These are phyloP conservation scores for Pterobdella sp. DNA, from an alignment of 2,888 invertebrate genomes.

Conservation along the genomic window DNA sequence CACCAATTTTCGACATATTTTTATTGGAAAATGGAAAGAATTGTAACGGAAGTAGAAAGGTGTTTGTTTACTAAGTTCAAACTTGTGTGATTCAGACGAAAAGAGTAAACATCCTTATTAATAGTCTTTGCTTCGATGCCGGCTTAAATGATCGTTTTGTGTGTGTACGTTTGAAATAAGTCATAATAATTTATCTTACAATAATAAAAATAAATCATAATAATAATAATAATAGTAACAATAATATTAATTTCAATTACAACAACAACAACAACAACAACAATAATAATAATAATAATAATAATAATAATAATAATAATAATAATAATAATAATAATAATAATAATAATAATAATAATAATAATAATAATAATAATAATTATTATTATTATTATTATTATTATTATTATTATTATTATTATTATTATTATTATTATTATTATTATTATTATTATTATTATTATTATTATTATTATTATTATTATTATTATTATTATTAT, in stretches of 20 bases:
- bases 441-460: background rate
- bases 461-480: background rate
- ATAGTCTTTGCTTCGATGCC: too few relatives aligned
- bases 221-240: background rate
- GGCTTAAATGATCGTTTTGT: too few relatives aligned
- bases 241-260: background rate
- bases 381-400: background rate
- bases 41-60: too few relatives aligned
- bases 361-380: constrained; percentile 1
- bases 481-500: background rate
- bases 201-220: background rate
- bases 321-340: background rate
- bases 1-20: too few relatives aligned
- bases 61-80: too few relatives aligned
- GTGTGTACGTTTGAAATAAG: too few relatives aligned
- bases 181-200: background rate
- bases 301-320: background rate
- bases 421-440: background rate
- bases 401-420: background rate
- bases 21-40: too few relatives aligned
- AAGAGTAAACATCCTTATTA: too few relatives aligned
- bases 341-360: constrained; percentile 1
- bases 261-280: background rate
- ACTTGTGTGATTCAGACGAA: too few relatives aligned
- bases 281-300: background rate